A percentile compares a stretch with the other conserved stretches of the same genome.
These are phyloP conservation scores for Mantis religiosa DNA, from an alignment of 2,888 invertebrate genomes.

Conservation along the genomic window DNA sequence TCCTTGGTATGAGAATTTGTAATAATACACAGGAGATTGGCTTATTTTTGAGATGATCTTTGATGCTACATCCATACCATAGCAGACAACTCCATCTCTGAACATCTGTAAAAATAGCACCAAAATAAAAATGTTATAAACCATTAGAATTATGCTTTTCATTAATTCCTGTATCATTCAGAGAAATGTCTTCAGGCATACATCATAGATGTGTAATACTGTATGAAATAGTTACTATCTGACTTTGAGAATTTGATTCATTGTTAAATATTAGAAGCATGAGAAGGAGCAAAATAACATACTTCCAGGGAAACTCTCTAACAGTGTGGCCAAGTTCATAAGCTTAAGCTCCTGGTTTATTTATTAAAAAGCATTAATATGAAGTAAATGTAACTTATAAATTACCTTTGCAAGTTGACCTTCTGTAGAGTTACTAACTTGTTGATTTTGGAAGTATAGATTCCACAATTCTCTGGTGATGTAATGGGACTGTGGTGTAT, in stretches of 20 bases:
- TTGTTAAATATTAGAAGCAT: too few relatives aligned
- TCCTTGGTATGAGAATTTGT: not conserved
- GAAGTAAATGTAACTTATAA: too few relatives aligned
- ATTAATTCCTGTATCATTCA: too few relatives aligned
- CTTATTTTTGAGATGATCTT: not conserved
- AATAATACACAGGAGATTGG: not conserved
- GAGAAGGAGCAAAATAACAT: too few relatives aligned
- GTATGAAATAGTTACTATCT: too few relatives aligned
- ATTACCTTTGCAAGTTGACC: constrained; percentile 1
- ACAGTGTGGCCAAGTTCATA: too few relatives aligned
- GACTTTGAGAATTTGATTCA: too few relatives aligned
- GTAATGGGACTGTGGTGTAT: constrained; percentile 48
- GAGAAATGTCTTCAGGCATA: too few relatives aligned
- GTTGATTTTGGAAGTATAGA: constrained; percentile 49
- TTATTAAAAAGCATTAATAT: too few relatives aligned
- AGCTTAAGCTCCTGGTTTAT: too few relatives aligned
- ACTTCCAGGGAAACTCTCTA: too few relatives aligned
- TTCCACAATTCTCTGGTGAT: constrained; percentile 51
- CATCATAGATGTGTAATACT: too few relatives aligned
- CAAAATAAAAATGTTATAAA: not conserved
- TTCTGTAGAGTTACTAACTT: constrained; percentile 34
- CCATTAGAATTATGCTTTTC: not conserved
- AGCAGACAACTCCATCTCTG: not conserved
- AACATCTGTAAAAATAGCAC: not conserved
- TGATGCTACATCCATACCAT: not conserved